A percentile compares a stretch with the other conserved stretches of the same genome.
phyloP scores from a whole-genome alignment of 2,113 vertebrate genomes.

The Bubo bubo region DNA sequence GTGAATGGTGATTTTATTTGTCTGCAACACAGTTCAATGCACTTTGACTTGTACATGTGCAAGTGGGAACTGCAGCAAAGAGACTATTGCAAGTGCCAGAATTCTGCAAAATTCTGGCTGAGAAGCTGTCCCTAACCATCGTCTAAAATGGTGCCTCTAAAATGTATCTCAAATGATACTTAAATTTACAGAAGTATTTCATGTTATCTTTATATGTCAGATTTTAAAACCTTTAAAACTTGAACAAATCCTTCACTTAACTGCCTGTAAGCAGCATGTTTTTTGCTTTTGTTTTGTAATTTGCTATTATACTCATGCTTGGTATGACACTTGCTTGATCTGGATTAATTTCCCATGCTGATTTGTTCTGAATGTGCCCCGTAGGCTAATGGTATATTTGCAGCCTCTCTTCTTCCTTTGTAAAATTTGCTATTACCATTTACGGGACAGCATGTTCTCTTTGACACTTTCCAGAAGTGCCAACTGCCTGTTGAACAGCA shows the following conservation, averaged over 20 bases:
- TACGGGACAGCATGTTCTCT: neutral
- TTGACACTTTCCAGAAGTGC: constrained; percentile 7
- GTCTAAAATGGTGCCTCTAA: neutral
- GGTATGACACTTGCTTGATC: neutral
- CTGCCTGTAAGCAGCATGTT: neutral
- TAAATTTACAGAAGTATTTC: neutral
- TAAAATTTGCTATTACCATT: neutral
- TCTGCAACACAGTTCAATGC: neutral
- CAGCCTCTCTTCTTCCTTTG: neutral
- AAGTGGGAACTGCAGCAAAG: neutral
- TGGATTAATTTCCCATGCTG: neutral
- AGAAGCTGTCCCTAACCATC: neutral
- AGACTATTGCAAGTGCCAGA: neutral
- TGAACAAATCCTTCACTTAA: neutral
- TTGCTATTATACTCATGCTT: neutral
- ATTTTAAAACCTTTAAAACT: neutral
- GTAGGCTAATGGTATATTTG: neutral
- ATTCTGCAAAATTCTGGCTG: neutral
- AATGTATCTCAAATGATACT: neutral
- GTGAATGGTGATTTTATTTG: neutral
- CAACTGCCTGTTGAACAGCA: neutral
- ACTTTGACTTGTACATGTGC: neutral
- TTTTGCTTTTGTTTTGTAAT: neutral
- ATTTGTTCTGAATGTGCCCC: neutral
- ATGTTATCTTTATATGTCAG: neutral